phyloP scores from a whole-genome alignment of 2,797 vertebrate species.

The Distichodus sexfasciatus region DNA sequence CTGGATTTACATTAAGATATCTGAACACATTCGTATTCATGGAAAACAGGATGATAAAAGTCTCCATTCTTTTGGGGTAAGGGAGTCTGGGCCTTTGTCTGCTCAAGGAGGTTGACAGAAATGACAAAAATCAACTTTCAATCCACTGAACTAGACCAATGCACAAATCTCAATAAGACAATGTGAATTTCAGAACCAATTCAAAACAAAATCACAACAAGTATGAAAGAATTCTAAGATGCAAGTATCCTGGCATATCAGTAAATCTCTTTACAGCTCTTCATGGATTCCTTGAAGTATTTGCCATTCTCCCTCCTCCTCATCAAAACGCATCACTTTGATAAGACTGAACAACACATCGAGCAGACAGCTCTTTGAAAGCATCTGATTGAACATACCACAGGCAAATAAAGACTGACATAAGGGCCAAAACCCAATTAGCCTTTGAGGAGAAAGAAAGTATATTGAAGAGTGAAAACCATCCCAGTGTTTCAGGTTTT shows the following conservation, averaged over 20 bases:
- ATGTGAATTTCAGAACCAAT: background rate
- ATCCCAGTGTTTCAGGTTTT: constrained; percentile 2
- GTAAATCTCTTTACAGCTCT: background rate
- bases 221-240: background rate
- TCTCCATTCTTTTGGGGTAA: constrained; percentile 14
- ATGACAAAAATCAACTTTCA: no score
- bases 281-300: constrained; percentile 8
- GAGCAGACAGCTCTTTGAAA: constrained; percentile 37
- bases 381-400: constrained; percentile 15
- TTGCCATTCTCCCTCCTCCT: constrained; percentile 11
- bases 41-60: constrained; percentile 17
- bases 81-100: constrained; percentile 5
- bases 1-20: background rate
- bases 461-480: constrained; percentile 16
- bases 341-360: constrained; percentile 23
- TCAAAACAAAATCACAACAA: background rate
- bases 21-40: constrained; percentile 25
- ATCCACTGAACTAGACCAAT: no score
- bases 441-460: background rate
- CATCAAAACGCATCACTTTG: constrained; percentile 32
- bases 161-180: background rate
- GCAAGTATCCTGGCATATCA: background rate
- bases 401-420: constrained; percentile 36
- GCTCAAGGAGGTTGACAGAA: constrained; percentile 5
- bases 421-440: constrained; percentile 35